Evolutionary conservation across 2,888 invertebrate genomes (phyloP), one percentile per base, ranked within the genome.

Genomic region (Drosophila helvetica): DNA sequence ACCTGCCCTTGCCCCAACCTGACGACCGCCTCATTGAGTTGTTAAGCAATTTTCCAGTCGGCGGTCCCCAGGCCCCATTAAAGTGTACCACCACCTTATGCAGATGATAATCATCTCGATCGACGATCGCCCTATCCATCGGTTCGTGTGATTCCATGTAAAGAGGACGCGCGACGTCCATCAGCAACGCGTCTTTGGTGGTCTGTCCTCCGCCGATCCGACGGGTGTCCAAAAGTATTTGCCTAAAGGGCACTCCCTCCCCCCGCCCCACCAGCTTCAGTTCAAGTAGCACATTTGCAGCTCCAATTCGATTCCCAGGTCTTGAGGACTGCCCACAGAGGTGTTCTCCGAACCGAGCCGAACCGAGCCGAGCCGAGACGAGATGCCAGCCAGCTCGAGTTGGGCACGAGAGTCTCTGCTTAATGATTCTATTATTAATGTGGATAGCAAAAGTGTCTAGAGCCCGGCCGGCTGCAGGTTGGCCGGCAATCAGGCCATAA

Each of bases 401-500:
- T 57, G 33, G 47, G 27, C 65, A 62, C 61, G 47, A 51, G 73
- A 52, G 53, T 22, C 38, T 51, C 38, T 53, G 75, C 69, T 81
- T 85, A 85, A 85, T 85, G 85, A 85, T 85, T 85, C 88, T 85
- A 85, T 85, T 85, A 80, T 83, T 79, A 71, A 71, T 53, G 66
- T 66, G 65, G 46, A 45, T 51, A 60, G 56, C 57, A 62, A 66
- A 71, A 74, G 56, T 60, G 76, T 56, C 67, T 61, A 55, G 53
- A 68, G 48, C 63, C 33, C 22, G 56, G 61, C 70, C 82, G 62
- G 58, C 57, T 68, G 52, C 69, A 53, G 58, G 50, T 58, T 61
- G 60, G 70, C 51, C 64, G 74, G 81, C 80, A 86, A 86, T 86
- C 88, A 86, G 86, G 53, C 85, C 89, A 77, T 86, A 86, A 87